These are phyloP conservation scores for Enteromius paludinosus DNA, from an alignment of 2,797 vertebrate genomes.

Conservation along the genomic window DNA sequence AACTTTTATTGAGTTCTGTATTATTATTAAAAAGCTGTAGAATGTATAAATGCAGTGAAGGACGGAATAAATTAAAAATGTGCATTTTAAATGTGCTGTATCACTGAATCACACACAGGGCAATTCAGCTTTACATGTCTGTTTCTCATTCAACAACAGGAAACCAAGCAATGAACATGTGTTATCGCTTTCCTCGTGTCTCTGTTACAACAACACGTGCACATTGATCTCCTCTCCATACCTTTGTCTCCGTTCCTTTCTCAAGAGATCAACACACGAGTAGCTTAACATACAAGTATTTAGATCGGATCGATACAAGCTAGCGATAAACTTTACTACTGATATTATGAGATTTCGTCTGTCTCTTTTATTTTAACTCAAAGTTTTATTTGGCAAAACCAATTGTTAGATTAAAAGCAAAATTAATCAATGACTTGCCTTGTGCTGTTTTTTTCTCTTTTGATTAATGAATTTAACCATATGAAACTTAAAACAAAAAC, in stretches of 20 bases:
- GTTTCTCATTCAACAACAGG: conserved; percentile 39
- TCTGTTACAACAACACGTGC: conserved; percentile 31
- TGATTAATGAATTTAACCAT: conserved; percentile 32
- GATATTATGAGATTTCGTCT: background rate
- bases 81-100: conserved; percentile 13
- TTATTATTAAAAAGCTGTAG: background rate
- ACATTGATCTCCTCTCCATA: conserved; percentile 21
- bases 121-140: conserved; percentile 30
- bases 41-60: background rate
- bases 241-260: conserved; percentile 20
- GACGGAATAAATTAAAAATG: too few species aligned
- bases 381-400: background rate
- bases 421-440: background rate
- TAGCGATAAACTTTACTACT: background rate
- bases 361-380: background rate
- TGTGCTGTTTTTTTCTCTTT: conserved; percentile 21
- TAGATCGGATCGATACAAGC: background rate
- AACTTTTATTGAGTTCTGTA: background rate
- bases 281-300: conserved; percentile 2
- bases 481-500: background rate
- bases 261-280: conserved; percentile 15
- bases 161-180: conserved; percentile 39
- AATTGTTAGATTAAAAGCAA: background rate
- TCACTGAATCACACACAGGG: background rate
- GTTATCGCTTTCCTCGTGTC: conserved; percentile 26